Base-by-base conservation (phyloP, 2,797 vertebrate genomes). In the Anas flavirostris region DNA sequence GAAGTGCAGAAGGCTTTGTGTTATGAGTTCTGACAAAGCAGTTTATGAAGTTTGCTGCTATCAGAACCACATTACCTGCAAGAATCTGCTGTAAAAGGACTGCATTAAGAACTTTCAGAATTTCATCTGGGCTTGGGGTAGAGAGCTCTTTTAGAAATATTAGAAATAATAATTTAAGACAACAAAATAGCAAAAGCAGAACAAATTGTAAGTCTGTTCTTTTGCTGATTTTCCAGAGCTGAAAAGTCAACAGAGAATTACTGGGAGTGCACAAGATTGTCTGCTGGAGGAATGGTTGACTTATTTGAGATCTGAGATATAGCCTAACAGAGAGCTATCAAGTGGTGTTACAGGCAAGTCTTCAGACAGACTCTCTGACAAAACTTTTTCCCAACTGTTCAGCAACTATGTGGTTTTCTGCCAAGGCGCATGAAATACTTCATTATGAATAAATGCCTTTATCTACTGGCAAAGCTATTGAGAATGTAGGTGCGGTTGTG, bases 401-500 rank as follows among this genome's bases (percentile, higher is more conserved):
- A 50, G 44, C 74, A 95, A 2, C 60, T 94, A 88, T 95, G 85
- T 33, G 35, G 50, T 96, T 90, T 39, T 53, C 88, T 96, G 95
- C 96, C 94, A 93, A 97, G 62, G 86, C 37, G 46, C 79, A 87
- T 48, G 84, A 82, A 94, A 66, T 31, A 60, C 52, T 37, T 93
- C 29, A 3, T 88, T 35, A 43, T 19, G 67, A 93, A 85, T 55
- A 84, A 95, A 88, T 74, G 77, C 25, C 83, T 93, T 94, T 95
- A 95, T 95, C 96, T 95, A 8, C 70, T 95, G 96, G 95, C 96
- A 95, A 85, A 82, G 78, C 46, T 62, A 70, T 33, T 60, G 93
- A 69, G 93, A 94, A 93, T 60, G 83, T 94, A 86, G 93, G 95
- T 90, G 95, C 91, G 52, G 83, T 88, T 66, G 56, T 3, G 4